phyloP scores from a whole-genome alignment of 2,797 vertebrate genomes.

The Hafferia zeledoni region DNA sequence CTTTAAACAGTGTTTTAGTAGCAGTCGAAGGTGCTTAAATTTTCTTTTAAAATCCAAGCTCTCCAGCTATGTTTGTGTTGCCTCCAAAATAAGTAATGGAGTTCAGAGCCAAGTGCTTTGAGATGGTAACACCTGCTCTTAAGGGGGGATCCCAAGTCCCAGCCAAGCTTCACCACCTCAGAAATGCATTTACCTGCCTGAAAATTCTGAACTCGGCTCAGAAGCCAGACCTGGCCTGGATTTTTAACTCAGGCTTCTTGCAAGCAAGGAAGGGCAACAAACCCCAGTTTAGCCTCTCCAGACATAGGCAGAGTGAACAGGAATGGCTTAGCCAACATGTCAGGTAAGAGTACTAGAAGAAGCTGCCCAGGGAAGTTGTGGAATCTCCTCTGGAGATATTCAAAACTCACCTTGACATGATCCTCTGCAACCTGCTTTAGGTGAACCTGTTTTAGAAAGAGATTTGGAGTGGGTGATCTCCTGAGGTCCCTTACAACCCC shows the following conservation, averaged over 20 bases:
- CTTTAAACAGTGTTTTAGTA: neutral
- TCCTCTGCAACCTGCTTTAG: neutral
- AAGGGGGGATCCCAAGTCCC: neutral
- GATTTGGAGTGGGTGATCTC: neutral
- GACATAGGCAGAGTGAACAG: neutral
- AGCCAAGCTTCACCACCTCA: neutral
- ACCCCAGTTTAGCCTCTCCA: neutral
- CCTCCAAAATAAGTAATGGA: neutral
- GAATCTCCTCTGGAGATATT: neutral
- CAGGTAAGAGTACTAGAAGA: neutral
- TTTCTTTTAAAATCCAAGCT: neutral
- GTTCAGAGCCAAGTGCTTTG: neutral
- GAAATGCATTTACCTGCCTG: neutral
- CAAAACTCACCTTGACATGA: neutral
- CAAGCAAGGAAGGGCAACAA: neutral
- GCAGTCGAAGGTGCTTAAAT: neutral
- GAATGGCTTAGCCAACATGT: neutral
- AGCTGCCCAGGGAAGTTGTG: neutral
- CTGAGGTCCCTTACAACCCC: neutral
- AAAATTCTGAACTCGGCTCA: neutral
- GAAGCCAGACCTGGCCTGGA: neutral
- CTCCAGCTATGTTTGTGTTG: neutral
- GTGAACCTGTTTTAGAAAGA: neutral
- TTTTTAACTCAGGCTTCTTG: neutral
- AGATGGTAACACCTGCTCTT: neutral